These are phyloP conservation scores for Galbula dea DNA, from an alignment of 2,113 vertebrate species.

Conservation along the genomic window DNA sequence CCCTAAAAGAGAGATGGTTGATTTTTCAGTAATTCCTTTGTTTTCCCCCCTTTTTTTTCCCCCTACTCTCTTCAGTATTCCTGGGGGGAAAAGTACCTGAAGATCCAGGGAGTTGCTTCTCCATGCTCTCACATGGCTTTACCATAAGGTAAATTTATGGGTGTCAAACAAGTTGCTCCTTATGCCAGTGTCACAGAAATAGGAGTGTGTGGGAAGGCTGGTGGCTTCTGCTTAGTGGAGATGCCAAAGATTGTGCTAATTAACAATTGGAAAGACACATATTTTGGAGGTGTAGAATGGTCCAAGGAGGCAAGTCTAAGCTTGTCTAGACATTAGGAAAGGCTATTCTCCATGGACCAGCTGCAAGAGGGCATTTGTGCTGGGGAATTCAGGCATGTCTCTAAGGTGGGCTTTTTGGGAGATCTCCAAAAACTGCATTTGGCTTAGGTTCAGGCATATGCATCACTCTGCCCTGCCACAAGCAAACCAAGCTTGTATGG, in stretches of 20 bases:
- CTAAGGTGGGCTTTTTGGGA: not conserved
- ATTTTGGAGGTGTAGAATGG: not conserved
- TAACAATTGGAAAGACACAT: not conserved
- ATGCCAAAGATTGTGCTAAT: conserved; percentile 37
- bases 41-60: not conserved
- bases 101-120: not conserved
- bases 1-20: not conserved
- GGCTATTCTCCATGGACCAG: not conserved
- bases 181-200: conserved; percentile 44
- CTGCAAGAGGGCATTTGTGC: not conserved
- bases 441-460: not conserved
- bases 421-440: not conserved
- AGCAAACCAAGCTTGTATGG: not conserved
- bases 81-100: not conserved
- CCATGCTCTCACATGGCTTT: not conserved
- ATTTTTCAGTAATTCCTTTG: not conserved
- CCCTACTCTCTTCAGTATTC: not conserved
- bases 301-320: not conserved
- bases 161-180: conserved; percentile 17
- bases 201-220: conserved; percentile 16
- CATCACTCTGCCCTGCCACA: not conserved
- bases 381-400: not conserved
- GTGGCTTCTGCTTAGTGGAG: conserved; percentile 23
- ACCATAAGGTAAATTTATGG: not conserved
- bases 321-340: not conserved